A percentile compares a stretch with the other conserved stretches of the same genome.
Evolutionary conservation across 2,797 vertebrate species (phyloP).

Genomic region (Acanthiza pusilla): DNA sequence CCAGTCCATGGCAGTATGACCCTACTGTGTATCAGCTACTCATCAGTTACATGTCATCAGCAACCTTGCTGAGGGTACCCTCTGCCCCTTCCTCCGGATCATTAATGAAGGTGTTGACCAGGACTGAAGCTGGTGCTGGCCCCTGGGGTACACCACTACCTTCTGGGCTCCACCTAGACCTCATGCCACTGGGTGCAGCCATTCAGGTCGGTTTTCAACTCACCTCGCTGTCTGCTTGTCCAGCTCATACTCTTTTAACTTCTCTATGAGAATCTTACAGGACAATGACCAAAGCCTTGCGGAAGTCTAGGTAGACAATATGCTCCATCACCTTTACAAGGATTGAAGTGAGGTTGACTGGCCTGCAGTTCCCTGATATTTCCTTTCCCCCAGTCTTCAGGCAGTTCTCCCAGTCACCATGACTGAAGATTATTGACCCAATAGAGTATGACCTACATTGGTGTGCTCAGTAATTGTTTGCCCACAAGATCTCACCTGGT

Average conservation of each 20-base stretch:
- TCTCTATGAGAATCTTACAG: neutral
- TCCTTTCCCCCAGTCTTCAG: neutral
- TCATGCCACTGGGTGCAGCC: neutral
- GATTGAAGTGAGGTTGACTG: neutral
- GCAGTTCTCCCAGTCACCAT: neutral
- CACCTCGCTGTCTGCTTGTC: neutral
- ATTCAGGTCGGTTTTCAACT: neutral
- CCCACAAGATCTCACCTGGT: neutral
- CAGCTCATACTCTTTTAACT: neutral
- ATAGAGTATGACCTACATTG: neutral
- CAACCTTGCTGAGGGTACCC: neutral
- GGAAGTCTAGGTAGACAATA: neutral
- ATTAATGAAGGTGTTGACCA: neutral
- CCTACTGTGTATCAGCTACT: neutral
- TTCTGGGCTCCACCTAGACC: neutral
- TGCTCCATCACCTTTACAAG: neutral
- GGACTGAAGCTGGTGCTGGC: neutral
- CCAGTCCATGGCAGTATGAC: neutral
- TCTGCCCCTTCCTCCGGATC: neutral
- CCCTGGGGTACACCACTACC: neutral
- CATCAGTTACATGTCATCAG: accelerated
- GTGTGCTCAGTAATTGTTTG: neutral
- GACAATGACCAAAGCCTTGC: neutral
- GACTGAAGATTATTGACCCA: neutral
- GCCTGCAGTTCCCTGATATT: neutral